Conservation (phyloP, 2,888 invertebrate species). For the Callosobruchus maculatus region DNA sequence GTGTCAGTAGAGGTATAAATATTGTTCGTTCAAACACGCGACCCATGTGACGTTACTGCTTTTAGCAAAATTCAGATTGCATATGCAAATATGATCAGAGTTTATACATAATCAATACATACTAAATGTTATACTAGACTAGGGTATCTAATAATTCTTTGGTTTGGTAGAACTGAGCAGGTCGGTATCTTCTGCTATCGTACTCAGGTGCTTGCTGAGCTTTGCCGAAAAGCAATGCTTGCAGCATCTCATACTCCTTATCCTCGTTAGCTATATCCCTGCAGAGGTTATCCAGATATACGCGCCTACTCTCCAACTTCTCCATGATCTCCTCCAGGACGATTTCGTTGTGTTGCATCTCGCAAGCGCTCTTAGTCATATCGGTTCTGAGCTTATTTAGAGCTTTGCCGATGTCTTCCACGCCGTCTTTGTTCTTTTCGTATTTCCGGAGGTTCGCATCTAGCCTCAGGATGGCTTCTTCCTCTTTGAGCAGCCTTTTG, state of each 20-base stretch:
- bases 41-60: too few species aligned
- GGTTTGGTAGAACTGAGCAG: slow-evolving; percentile 42
- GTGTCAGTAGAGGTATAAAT: too few species aligned
- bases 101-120: not conserved
- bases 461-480: slow-evolving; percentile 67
- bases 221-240: slow-evolving; percentile 43
- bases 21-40: too few species aligned
- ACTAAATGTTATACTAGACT: slow-evolving; percentile 34
- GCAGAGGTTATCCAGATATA: slow-evolving; percentile 42
- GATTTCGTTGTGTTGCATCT: slow-evolving; percentile 49
- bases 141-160: slow-evolving; percentile 51
- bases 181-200: slow-evolving; percentile 23
- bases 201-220: slow-evolving; percentile 21
- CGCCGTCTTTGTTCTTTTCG: slow-evolving; percentile 37
- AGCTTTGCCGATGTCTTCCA: slow-evolving; percentile 38
- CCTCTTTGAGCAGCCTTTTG: slow-evolving; percentile 69
- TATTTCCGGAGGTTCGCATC: slow-evolving; percentile 53
- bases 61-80: not conserved
- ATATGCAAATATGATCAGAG: not conserved
- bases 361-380: slow-evolving; percentile 48
- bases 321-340: slow-evolving; percentile 47
- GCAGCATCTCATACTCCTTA: slow-evolving; percentile 47
- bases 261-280: slow-evolving; percentile 44
- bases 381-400: slow-evolving; percentile 42
- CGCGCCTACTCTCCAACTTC: slow-evolving; percentile 37